These are phyloP conservation scores for Drosophila mimica DNA, from an alignment of 2,888 invertebrate species.

Conservation along the genomic window DNA sequence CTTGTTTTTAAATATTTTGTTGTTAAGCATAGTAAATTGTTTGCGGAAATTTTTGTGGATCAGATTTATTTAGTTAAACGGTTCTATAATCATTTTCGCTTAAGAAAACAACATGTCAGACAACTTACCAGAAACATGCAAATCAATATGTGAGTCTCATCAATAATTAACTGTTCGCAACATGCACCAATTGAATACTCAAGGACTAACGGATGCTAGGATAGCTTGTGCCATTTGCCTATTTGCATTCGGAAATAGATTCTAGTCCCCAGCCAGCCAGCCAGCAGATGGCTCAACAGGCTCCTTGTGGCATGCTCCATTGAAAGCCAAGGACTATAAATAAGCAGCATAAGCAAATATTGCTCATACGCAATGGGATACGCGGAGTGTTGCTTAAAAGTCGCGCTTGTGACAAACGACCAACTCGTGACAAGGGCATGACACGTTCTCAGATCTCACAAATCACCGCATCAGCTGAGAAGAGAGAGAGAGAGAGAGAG, in stretches of 20 bases:
- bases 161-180: neutral
- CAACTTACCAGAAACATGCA: neutral
- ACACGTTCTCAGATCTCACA: slow-evolving; percentile 45
- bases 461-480: slow-evolving; percentile 25
- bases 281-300: slow-evolving; percentile 16
- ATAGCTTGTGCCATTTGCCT: slow-evolving; percentile 16
- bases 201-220: slow-evolving; percentile 1
- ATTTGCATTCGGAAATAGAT: slow-evolving; percentile 4
- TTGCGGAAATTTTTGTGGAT: neutral
- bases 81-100: neutral
- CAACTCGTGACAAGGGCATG: slow-evolving; percentile 30
- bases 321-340: slow-evolving; percentile 29
- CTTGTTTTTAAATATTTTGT: too few species aligned
- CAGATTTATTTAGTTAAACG: neutral
- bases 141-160: neutral
- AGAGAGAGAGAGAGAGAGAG: neutral
- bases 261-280: neutral
- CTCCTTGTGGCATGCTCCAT: slow-evolving; percentile 16
- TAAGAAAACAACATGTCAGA: neutral
- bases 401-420: slow-evolving; percentile 16
- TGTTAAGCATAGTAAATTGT: neutral
- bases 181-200: slow-evolving; percentile 3
- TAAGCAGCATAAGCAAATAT: slow-evolving; percentile 40
- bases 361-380: slow-evolving; percentile 36
- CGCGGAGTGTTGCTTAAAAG: slow-evolving; percentile 17